Evolutionary conservation across 1,140 invertebrate genomes (phyloP).

Genomic region (Hestina assimilis): DNA sequence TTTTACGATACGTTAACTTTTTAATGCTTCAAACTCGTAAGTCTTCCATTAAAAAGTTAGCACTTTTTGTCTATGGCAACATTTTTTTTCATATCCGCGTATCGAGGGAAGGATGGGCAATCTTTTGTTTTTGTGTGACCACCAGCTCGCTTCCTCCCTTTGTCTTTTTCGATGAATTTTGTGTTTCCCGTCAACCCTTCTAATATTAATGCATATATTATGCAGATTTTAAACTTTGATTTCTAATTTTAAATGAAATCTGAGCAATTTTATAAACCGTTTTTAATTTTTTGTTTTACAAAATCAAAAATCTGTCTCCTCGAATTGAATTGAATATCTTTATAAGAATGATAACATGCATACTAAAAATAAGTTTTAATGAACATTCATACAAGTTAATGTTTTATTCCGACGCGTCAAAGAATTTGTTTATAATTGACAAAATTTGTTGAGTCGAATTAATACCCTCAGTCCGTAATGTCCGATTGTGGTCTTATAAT

Average conservation of each 20-base stretch:
- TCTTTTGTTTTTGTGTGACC: slow-evolving; percentile 59
- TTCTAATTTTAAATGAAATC: neutral
- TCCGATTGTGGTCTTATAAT: too few species aligned
- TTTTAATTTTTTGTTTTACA: too few species aligned
- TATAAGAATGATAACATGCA: too few species aligned
- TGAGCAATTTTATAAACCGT: too few species aligned
- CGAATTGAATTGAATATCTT: too few species aligned
- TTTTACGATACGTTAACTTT: neutral
- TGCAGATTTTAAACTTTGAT: slow-evolving; percentile 45
- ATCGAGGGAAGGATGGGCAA: slow-evolving; percentile 46
- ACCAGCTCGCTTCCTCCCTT: slow-evolving; percentile 70
- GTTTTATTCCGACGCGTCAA: too few species aligned
- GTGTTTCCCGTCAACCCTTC: slow-evolving; percentile 58
- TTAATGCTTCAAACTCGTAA: slow-evolving; percentile 31
- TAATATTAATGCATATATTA: slow-evolving; percentile 55
- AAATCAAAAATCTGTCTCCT: too few species aligned
- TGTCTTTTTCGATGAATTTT: slow-evolving; percentile 64
- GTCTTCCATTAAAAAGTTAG: slow-evolving; percentile 39
- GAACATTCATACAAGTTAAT: too few species aligned
- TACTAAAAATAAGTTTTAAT: too few species aligned
- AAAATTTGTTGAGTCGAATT: too few species aligned
- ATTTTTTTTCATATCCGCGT: slow-evolving; percentile 56
- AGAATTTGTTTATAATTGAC: too few species aligned
- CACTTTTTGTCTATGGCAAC: slow-evolving; percentile 41
- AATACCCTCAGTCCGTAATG: too few species aligned